Base-by-base conservation (phyloP, 2,113 vertebrate genomes). In the Campylomormyrus numenius region DNA sequence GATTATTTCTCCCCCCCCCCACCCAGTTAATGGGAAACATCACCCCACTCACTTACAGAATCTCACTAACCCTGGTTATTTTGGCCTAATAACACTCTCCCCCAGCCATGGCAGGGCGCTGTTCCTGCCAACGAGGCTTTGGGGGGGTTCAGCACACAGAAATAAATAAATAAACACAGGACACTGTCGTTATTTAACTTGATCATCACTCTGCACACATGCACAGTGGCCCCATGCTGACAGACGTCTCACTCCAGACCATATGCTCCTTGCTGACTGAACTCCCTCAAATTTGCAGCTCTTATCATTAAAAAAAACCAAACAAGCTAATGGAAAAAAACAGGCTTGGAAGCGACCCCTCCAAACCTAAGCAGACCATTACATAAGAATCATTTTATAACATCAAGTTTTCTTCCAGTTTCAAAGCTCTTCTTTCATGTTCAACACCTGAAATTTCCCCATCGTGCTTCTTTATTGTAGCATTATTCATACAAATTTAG, bases 11-110 rank as follows among this genome's bases (percentile, higher is more conserved):
- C 92, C 93, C 92, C 93, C 92, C 94, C 90, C 91, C 11, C 5
- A 13, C 91, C 58, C 62, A 31, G 35, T 91, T 92, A 93, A 91
- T 93, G 92, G 92, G 90, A 92, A 90, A 90, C 45, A 90, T 92
- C 89, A 90, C 91, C 92, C 94, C 84, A 39, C 92, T 95, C 92
- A 42, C 90, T 94, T 93, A 93, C 93, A 94, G 92, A 93, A 95
- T 95, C 95, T 92, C 93, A 95, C 94, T 95, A 95, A 94, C 94
- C 94, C 94, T 92, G 92, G 91, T 94, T 94, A 94, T 94, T 94
- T 94, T 93, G 93, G 58, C 91, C 93, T 93, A 94, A 95, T 94
- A 94, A 94, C 92, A 94, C 92, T 91, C 93, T 93, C 93, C 91
- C 91, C 92, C 91, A 92, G 10, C 62, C n/a, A 93, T 93, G 94